A percentile compares a stretch with the other conserved stretches of the same genome.
These are phyloP conservation scores for Geotrypetes seraphini DNA, from an alignment of 2,797 vertebrate species.

Conservation along the genomic window DNA sequence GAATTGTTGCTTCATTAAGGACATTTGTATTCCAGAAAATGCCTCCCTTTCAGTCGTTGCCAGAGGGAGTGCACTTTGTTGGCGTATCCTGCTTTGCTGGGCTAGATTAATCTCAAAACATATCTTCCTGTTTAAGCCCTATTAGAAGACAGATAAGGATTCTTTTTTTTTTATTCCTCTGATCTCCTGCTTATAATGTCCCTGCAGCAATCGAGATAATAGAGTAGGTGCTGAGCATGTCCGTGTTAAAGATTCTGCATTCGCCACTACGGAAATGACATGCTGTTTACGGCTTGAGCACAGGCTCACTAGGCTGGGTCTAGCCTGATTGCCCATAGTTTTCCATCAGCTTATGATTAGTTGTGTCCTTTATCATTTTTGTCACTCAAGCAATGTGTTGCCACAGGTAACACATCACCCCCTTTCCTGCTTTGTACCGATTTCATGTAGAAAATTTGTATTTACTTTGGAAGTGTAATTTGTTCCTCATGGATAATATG, in stretches of 20 bases:
- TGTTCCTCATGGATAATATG: constrained; percentile 99
- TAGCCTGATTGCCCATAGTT: constrained; percentile 66
- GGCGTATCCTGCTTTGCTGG: not conserved
- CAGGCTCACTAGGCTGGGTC: constrained; percentile 54
- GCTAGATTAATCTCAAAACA: constrained; percentile 49
- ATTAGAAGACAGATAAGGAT: constrained; percentile 36
- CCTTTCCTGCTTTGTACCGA: constrained; percentile 65
- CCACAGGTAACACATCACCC: constrained; percentile 58
- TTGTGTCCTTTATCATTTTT: constrained; percentile 82
- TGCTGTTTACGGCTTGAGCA: constrained; percentile 70
- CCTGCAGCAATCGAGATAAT: constrained; percentile 52
- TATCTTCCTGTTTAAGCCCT: constrained; percentile 24
- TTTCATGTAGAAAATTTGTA: constrained; percentile 95
- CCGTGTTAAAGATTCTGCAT: constrained; percentile 61
- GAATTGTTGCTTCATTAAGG: constrained; percentile 18
- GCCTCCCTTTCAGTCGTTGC: constrained; percentile 4
- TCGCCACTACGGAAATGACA: constrained; percentile 61
- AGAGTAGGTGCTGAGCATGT: constrained; percentile 52
- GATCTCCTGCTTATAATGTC: constrained; percentile 31
- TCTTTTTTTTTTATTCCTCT: constrained; percentile 53
- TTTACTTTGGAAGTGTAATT: constrained; percentile 99
- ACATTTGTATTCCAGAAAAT: not conserved
- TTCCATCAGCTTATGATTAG: constrained; percentile 74
- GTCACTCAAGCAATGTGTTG: constrained; percentile 68
- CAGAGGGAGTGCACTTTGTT: constrained; percentile 13